Conservation (phyloP, 2,113 vertebrate species). For the Caracal caracal region DNA sequence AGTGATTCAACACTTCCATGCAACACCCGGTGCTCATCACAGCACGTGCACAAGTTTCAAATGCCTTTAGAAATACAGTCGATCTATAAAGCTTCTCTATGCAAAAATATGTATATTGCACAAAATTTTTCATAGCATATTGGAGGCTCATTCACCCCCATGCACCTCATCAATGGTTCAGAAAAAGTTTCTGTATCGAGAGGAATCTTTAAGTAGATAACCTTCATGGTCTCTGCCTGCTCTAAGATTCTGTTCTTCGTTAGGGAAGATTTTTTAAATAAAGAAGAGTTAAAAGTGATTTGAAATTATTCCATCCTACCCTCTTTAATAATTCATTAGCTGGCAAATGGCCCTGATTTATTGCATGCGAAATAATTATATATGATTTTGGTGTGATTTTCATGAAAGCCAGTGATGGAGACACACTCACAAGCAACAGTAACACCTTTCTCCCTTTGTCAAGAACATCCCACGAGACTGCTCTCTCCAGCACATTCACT, state of each 20-base stretch:
- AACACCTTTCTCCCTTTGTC: neutral
- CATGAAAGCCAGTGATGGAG: neutral
- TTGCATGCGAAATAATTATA: neutral
- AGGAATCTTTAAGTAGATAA: neutral
- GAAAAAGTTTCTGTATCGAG: neutral
- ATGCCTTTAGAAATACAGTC: neutral
- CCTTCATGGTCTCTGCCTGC: neutral
- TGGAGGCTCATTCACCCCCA: neutral
- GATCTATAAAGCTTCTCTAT: neutral
- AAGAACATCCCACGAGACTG: neutral
- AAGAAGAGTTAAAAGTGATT: conserved; percentile 39
- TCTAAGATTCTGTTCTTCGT: neutral
- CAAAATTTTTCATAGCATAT: neutral
- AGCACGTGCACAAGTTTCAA: neutral
- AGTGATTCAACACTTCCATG: neutral
- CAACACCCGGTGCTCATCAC: neutral
- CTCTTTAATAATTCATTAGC: conserved; percentile 38
- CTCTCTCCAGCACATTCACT: neutral
- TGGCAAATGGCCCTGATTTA: neutral
- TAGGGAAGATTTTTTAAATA: neutral
- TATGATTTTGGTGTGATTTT: conserved; percentile 11
- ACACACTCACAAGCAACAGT: neutral
- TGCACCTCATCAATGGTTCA: neutral
- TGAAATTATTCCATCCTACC: neutral
- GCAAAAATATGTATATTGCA: neutral